These are phyloP conservation scores for Syngnathus rostellatus DNA, from an alignment of 2,797 vertebrate genomes.

Conservation along the genomic window DNA sequence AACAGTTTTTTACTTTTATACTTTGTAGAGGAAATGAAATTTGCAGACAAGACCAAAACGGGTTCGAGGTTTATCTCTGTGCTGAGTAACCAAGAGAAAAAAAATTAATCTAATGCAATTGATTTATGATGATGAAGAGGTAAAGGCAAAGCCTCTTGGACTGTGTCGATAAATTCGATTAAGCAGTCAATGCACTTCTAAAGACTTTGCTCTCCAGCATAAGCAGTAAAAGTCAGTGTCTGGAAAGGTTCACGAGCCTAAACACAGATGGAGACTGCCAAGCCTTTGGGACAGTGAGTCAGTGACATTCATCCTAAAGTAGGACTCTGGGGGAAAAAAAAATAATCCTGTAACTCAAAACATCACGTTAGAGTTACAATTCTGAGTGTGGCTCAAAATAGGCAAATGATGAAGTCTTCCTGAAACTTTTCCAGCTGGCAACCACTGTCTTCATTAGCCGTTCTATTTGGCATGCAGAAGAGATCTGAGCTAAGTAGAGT, in stretches of 20 bases:
- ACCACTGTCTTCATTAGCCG: conserved; percentile 26
- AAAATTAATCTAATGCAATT: conserved; percentile 5
- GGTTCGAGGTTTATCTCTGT: background rate
- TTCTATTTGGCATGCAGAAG: conserved; percentile 24
- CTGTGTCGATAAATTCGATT: background rate
- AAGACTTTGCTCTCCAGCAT: conserved; percentile 24
- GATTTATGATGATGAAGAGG: background rate
- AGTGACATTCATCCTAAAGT: background rate
- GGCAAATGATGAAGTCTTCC: conserved; percentile 28
- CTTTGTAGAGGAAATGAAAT: conserved; percentile 25
- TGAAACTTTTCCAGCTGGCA: conserved; percentile 15
- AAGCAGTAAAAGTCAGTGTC: conserved; percentile 34
- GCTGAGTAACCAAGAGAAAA: conserved; percentile 5
- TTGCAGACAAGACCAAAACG: conserved; percentile 18
- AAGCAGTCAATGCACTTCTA: conserved; percentile 22
- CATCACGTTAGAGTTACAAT: conserved; percentile 14
- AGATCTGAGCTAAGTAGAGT: background rate
- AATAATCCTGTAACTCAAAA: conserved; percentile 18
- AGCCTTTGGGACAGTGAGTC: conserved; percentile 16
- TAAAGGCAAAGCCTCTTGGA: background rate
- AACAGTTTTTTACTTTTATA: conserved; percentile 21
- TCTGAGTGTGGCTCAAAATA: conserved; percentile 22
- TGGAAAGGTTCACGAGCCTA: conserved; percentile 41
- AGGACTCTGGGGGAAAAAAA: conserved; percentile 15
- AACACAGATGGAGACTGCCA: conserved; percentile 42